Evolutionary conservation across 2,888 invertebrate species (phyloP).

Genomic region (Microctonus hyperodae): DNA sequence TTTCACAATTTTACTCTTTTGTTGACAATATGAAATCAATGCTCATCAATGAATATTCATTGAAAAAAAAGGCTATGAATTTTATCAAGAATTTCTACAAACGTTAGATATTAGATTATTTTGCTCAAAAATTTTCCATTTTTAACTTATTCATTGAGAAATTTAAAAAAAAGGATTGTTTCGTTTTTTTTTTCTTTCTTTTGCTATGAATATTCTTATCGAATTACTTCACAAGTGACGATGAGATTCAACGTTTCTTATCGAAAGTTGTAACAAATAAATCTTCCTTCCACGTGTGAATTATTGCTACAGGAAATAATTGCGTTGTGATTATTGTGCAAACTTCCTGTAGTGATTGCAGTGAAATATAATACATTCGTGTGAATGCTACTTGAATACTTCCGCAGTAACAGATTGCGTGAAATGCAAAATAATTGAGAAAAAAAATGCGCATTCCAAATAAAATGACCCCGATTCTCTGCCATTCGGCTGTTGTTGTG

Average conservation of each 20-base stretch:
- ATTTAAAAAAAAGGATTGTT: background rate
- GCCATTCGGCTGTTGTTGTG: conserved; percentile 4
- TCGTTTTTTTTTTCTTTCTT: too few relatives aligned
- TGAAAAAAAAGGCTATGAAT: background rate
- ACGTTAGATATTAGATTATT: background rate
- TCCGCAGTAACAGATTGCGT: background rate
- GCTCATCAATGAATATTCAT: background rate
- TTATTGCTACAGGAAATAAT: background rate
- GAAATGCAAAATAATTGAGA: background rate
- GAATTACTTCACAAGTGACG: background rate
- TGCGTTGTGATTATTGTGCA: background rate
- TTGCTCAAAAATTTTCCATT: background rate
- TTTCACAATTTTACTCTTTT: background rate
- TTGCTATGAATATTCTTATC: too few relatives aligned
- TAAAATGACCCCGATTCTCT: background rate
- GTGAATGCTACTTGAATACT: background rate
- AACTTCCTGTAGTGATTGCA: background rate
- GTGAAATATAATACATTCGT: background rate
- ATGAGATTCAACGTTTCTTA: background rate
- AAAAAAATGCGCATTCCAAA: background rate
- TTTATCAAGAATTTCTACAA: background rate
- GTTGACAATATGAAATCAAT: background rate
- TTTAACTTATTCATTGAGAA: background rate
- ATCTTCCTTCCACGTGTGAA: background rate
- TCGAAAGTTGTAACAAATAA: background rate